These are phyloP conservation scores for Drosophila ohnishii DNA, from an alignment of 1,140 invertebrate species.

Conservation along the genomic window DNA sequence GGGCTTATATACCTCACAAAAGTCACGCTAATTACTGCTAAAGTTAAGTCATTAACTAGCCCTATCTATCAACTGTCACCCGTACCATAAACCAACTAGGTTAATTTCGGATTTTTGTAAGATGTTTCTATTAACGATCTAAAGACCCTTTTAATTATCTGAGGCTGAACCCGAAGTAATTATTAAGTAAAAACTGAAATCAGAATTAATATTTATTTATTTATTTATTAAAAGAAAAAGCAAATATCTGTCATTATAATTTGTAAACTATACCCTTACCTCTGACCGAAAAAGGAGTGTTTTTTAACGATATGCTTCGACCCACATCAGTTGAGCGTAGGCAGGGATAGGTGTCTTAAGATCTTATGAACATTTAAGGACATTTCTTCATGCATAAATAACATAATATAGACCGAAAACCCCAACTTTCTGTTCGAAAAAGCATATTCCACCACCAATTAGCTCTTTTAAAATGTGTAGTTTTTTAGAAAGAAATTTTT, in stretches of 20 bases:
- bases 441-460: neutral
- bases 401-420: neutral
- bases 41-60: constrained; percentile 3
- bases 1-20: constrained; percentile 10
- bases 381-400: too few species aligned
- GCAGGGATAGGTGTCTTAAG: too few species aligned
- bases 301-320: too few species aligned
- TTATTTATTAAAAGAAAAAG: too few species aligned
- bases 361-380: too few species aligned
- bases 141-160: neutral
- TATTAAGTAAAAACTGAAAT: neutral
- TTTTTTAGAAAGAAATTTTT: neutral
- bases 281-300: too few species aligned
- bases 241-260: too few species aligned
- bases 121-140: neutral
- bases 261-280: too few species aligned
- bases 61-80: neutral
- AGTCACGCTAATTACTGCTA: constrained; percentile 6
- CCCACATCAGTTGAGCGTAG: too few species aligned
- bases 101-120: neutral
- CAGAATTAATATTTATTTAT: too few species aligned
- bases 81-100: neutral
- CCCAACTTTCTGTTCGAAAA: neutral
- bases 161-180: neutral
- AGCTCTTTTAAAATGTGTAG: neutral